phyloP scores from a whole-genome alignment of 1,140 invertebrate species.

The Dendroctonus valens region DNA sequence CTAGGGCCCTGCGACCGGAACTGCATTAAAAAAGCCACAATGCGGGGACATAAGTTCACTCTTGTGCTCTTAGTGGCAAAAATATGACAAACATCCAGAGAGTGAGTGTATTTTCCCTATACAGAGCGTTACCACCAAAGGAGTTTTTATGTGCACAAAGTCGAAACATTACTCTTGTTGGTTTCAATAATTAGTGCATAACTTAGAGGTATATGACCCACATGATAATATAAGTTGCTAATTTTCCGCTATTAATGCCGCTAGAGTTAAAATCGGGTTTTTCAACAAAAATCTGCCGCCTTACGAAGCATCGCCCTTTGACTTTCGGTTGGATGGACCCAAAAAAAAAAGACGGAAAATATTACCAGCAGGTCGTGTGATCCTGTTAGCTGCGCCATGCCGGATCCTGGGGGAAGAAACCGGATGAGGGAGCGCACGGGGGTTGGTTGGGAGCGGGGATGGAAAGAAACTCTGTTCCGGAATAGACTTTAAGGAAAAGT shows the following conservation, averaged over 20 bases:
- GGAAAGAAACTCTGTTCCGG: slow-evolving; percentile 16
- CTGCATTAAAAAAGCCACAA: slow-evolving; percentile 29
- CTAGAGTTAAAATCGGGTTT: no score
- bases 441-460: slow-evolving; percentile 9
- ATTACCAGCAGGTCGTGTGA: slow-evolving; percentile 48
- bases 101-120: no score
- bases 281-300: no score
- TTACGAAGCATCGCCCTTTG: slow-evolving; percentile 1
- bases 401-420: slow-evolving; percentile 38
- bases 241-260: no score
- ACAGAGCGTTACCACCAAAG: no score
- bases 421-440: slow-evolving; percentile 31
- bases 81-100: slow-evolving; percentile 22
- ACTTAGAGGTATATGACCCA: no score
- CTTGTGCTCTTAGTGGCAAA: slow-evolving; percentile 23
- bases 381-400: slow-evolving; percentile 44
- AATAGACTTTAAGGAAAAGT: slow-evolving; percentile 31
- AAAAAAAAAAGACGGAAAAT: slow-evolving; percentile 43
- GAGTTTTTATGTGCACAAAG: no score
- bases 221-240: no score
- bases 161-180: no score
- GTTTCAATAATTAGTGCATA: no score
- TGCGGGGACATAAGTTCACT: slow-evolving; percentile 24
- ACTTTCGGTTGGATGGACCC: slow-evolving; percentile 7
- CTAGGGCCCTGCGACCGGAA: slow-evolving; percentile 18